Evolutionary conservation across 2,888 invertebrate genomes (phyloP), one percentile per base, ranked within the genome.

Genomic region (Gasteruption jaculator): DNA sequence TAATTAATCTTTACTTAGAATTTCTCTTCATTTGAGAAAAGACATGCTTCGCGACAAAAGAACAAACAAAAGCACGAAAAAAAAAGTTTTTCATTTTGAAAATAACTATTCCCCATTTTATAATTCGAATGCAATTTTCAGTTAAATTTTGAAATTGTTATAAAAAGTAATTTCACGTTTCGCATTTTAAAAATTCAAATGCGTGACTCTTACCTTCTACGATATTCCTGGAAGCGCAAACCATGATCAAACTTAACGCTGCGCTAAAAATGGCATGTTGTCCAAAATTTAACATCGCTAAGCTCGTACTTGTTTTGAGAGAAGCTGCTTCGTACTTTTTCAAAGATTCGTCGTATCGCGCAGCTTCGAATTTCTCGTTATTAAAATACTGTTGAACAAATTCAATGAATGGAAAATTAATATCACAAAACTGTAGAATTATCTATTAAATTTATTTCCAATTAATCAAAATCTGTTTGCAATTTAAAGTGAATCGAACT

Each of bases 231-330:
- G 93, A 91, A 0, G 97, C 91, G 73, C 99, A 72, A 32, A 92
- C 75, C 99, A 99, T 99, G 53, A 97, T 91, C 15, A 86, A 75
- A 55, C 93, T 90, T 29, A 99, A 77, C 0, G 95, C 94, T 1
- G 79, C 83, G 71, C 93, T 94, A 73, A 99, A 96, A 58, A 99
- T 97, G 2, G 89, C 89, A 74, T 93, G 93, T 69, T 99, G 99
- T 2, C 96, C 95, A 74, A 95, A 96, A 77, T 99, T 99, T 19
- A 99, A 76, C 49, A 86, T 50, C 0, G 99, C 96, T 50, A 99
- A 76, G 61, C 94, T 95, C 0, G 91, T 87, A 38, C 88, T 91
- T 0, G 97, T 99, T 74, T 94, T 95, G 42, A 99, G 76, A 3
- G 95, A 94, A 1, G 97, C 94, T 0, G 73, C 74, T 73, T 99